phyloP scores from a whole-genome alignment of 2,113 vertebrate species.

The Nipponia nippon region DNA sequence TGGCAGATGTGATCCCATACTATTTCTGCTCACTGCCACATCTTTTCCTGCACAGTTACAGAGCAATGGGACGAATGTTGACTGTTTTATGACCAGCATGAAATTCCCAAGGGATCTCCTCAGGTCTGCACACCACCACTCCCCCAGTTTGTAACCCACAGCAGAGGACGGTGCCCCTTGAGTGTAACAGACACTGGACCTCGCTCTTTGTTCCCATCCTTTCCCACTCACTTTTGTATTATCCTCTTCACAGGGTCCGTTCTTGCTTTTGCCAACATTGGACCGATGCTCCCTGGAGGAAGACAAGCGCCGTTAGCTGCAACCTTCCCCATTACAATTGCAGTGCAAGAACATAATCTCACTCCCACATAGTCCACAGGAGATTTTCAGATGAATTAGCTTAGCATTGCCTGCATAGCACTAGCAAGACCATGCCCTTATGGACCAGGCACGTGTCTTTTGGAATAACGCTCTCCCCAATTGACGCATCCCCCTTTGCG shows the following conservation, averaged over 20 bases:
- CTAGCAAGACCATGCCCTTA: not conserved
- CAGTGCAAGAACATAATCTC: not conserved
- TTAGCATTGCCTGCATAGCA: not conserved
- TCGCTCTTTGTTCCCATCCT: not conserved
- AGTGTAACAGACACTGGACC: not conserved
- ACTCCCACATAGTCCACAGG: rapidly evolving
- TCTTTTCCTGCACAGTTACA: not conserved
- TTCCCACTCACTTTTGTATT: slow-evolving; percentile 23
- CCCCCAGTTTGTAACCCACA: not conserved
- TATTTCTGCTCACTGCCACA: not conserved
- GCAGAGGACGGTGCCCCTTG: not conserved
- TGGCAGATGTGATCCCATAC: not conserved
- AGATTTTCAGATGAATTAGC: not conserved
- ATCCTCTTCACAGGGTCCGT: slow-evolving; percentile 21
- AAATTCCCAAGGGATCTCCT: not conserved
- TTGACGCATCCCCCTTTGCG: rapidly evolving
- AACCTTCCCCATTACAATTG: rapidly evolving
- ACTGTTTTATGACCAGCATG: not conserved
- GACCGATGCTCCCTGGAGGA: not conserved
- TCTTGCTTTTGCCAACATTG: slow-evolving; percentile 12
- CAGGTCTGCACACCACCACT: not conserved
- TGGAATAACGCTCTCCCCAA: not conserved
- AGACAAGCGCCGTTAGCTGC: not conserved
- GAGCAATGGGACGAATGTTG: not conserved
- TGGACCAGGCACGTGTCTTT: not conserved